Evolutionary conservation across 2,888 invertebrate genomes (phyloP).

Genomic region (Blera fallax): DNA sequence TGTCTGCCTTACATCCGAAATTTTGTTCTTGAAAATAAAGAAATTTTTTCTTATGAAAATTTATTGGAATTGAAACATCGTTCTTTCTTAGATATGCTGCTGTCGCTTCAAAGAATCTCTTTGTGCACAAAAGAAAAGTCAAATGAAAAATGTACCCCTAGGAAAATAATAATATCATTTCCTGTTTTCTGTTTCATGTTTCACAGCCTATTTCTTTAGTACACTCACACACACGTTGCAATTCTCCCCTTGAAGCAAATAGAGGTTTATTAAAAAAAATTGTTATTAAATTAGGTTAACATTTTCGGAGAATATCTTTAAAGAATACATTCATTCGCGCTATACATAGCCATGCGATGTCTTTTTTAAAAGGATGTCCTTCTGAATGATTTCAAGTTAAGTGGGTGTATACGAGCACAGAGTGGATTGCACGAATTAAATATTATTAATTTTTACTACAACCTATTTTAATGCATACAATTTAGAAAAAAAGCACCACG

Average conservation of each 20-base stretch:
- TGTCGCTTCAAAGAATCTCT: conserved; percentile 1
- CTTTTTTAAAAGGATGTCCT: no score
- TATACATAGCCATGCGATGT: no score
- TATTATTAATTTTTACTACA: no score
- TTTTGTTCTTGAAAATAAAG: not conserved
- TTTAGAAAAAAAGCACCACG: no score
- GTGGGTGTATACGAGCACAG: no score
- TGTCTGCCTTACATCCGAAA: not conserved
- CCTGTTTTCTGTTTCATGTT: not conserved
- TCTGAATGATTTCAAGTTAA: no score
- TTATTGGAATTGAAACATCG: not conserved
- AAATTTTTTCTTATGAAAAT: conserved; percentile 1
- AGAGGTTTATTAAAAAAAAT: not conserved
- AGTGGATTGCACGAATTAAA: no score
- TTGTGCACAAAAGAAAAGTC: conserved; percentile 5
- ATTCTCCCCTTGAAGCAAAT: not conserved
- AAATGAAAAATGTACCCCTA: not conserved
- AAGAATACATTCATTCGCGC: not conserved
- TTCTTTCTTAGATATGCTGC: not conserved
- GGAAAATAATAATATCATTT: conserved; percentile 11
- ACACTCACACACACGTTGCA: not conserved
- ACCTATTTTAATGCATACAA: no score
- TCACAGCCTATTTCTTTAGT: not conserved
- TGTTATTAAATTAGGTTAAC: not conserved
- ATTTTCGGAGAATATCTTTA: not conserved